Evolutionary conservation across 2,797 vertebrate genomes (phyloP).

Genomic region (Erpetoichthys calabaricus): DNA sequence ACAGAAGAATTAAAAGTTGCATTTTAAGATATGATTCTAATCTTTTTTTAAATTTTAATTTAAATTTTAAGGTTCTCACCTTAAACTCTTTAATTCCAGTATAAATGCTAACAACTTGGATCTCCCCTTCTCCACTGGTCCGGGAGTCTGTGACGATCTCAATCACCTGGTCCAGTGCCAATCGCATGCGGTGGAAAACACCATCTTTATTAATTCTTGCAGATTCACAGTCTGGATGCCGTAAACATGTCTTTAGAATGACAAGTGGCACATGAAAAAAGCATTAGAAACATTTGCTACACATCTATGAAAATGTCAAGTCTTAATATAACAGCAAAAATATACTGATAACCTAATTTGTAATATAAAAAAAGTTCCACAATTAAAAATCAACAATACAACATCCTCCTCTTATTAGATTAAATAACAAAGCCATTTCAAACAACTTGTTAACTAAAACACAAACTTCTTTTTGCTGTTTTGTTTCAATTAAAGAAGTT

Average conservation of each 20-base stretch:
- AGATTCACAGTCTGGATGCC: slow-evolving; percentile 93
- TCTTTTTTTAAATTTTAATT: too few species aligned
- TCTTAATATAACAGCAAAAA: too few species aligned
- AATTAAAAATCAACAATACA: too few species aligned
- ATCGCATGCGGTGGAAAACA: slow-evolving; percentile 89
- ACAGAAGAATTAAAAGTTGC: too few species aligned
- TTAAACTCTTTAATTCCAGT: slow-evolving; percentile 84
- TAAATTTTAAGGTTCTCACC: slow-evolving; percentile 41
- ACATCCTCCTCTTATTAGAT: too few species aligned
- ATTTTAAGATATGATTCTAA: too few species aligned
- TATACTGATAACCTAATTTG: too few species aligned
- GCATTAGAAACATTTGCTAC: slow-evolving; percentile 7
- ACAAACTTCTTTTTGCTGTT: too few species aligned
- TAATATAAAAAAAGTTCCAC: too few species aligned
- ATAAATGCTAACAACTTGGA: slow-evolving; percentile 73
- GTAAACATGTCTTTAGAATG: slow-evolving; percentile 76
- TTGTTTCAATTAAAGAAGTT: too few species aligned
- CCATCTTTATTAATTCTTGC: slow-evolving; percentile 89
- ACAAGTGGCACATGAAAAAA: slow-evolving; percentile 9
- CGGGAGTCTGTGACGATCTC: slow-evolving; percentile 87
- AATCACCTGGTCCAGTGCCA: slow-evolving; percentile 88
- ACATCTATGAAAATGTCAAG: not conserved
- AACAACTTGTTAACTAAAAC: too few species aligned
- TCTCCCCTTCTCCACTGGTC: slow-evolving; percentile 57
- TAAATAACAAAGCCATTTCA: too few species aligned